Evolutionary conservation across 2,888 invertebrate species (phyloP), one percentile per base, ranked within the genome.

Genomic region (Drosophila mayaguana): DNA sequence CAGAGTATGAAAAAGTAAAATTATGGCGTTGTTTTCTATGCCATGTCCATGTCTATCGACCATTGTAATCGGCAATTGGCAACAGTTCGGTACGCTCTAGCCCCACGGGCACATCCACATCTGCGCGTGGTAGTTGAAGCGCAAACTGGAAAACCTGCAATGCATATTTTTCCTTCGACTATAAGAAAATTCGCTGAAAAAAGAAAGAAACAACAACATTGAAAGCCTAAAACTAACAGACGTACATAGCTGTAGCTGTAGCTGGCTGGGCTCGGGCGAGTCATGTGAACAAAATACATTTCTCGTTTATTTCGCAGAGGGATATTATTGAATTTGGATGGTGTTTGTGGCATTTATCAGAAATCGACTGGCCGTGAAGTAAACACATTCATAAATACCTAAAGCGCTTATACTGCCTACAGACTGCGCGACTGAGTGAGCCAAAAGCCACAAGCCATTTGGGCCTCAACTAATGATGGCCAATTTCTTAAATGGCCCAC

Each of bases 1-100:
- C 20, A 34, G 56, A 32, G 56, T 56, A 43, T 56, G 9, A n/a
- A 38, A 61, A 59, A 45, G 50, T 22, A 68, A 77, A 81, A 80
- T 74, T 59, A 83, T 71, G 78, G 69, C 62, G 63, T 48, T 68
- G 43, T 63, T 75, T 68, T 68, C 69, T 67, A 67, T 66, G 67
- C 66, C 72, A 74, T 50, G 66, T 72, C 74, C 67, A 73, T 62
- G 75, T 61, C 70, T 74, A 74, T 75, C 73, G 69, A 68, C 55
- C 63, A 68, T 68, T 68, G 59, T 63, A 68, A 74, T 74, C 73
- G 75, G 25, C 73, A 74, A 75, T 74, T 74, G 73, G 73, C 73
- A 68, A 74, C 73, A 74, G 73, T 74, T 74, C 55, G 59, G 43
- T 66, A 62, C 61, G 56, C 73, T 43, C 55, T 36, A 53, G 57